Conservation (phyloP, 1,140 invertebrate species). For the Apis dorsata region DNA sequence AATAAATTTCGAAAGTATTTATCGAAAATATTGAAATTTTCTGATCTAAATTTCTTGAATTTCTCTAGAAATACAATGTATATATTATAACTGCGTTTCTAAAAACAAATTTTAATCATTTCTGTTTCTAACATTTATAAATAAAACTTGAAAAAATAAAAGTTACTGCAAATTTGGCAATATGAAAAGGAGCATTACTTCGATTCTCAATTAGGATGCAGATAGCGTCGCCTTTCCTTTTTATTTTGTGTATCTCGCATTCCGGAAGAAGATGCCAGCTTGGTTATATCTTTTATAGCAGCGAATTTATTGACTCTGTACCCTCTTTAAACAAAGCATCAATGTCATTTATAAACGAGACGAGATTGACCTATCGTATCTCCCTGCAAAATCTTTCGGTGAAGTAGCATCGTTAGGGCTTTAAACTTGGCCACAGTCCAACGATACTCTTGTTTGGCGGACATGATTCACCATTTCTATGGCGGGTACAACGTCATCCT, state of each 20-base stretch:
- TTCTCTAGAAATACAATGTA: too few species aligned
- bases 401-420: constrained; percentile 2
- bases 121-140: too few species aligned
- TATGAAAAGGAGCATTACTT: neutral
- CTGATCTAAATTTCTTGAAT: too few species aligned
- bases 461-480: constrained; percentile 1
- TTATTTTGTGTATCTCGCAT: neutral
- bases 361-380: constrained; percentile 31
- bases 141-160: too few species aligned
- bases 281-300: neutral
- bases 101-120: too few species aligned
- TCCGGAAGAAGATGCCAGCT: neutral
- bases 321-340: constrained; percentile 25
- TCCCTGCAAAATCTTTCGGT: neutral
- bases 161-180: neutral
- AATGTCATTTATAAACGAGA: constrained; percentile 35
- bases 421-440: constrained; percentile 30
- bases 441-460: neutral
- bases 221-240: neutral
- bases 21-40: too few species aligned
- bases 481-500: neutral
- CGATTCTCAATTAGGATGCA: too few species aligned
- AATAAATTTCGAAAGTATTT: too few species aligned
- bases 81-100: too few species aligned
- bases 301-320: constrained; percentile 24